Base-by-base conservation (phyloP, 2,888 invertebrate species). In the Drosophila testacea region DNA sequence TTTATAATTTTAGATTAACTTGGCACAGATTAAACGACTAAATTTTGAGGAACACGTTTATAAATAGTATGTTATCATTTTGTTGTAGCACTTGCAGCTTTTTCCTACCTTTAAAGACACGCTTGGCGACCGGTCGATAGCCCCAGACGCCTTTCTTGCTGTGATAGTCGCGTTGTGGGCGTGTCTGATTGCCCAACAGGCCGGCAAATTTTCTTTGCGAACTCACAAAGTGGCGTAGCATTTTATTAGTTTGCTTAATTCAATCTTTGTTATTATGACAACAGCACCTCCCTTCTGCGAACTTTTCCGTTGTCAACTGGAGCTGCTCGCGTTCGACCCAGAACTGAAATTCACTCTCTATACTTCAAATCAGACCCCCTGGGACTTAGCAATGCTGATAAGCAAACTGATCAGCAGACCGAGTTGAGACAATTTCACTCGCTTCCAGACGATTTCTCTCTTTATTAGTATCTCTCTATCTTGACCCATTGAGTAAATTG, bases 101-200 rank as follows among this genome's bases (percentile, higher is more conserved):
- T 32, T 52, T 36, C 28, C 65, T 88, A 93, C 93, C 90, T 92
- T 90, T 83, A 71, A 82, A 92, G 47, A 79, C 64, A 16, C 85
- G 81, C 54, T 77, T 86, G 2, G 86, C 69, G 50, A 76, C 69
- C 2, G 92, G 92, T 16, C 88, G 82, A 71, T 92, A 92, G 57
- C 93, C 93, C 79, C 90, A 92, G 11, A 92, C 91, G 39, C 92
- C 92, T 9, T 89, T 82, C 46, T 90, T 83, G 61, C 91, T 90
- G 57, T 92, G 92, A 85, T 92, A 92, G 59, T 32, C 36, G 10
- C 86, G 88, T 39, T 75, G 78, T 61, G 73, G 64, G 51, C 62
- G 59, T 42, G 55, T 42, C 32, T 77, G 77, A 52, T 16, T 59
- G 72, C 51, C 6, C 13, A 73, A 47, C 9, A 70, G 36, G 7